Evolutionary conservation across 1,140 invertebrate genomes (phyloP), one percentile per base, ranked within the genome.

Genomic region (Drosophila pruinosa): DNA sequence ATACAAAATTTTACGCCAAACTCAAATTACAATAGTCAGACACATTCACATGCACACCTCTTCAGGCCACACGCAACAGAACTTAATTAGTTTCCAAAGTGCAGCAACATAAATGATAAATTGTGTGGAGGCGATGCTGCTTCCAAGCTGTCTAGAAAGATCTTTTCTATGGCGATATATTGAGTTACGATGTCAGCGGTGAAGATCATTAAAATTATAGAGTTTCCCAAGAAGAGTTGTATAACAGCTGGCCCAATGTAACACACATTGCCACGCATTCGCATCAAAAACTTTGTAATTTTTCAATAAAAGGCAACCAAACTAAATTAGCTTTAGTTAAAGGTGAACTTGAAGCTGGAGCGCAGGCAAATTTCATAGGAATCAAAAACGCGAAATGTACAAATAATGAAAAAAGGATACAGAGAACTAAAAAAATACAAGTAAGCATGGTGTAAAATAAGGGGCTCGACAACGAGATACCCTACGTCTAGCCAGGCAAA

Each of bases 311-410:
- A 63, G 19, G 19, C 39, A 14, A 65, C 45, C 71, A 71, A 88
- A 88, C 78, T 76, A 88, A 88, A 88, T 88, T 88, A 88, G 82
- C 81, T 78, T 57, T 36, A 61, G 53, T 45, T 74, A 43, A n/a
- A 73, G 67, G 4, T 48, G 24, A 5, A 17, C 12, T 14, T 28
- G 38, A 39, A 48, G 43, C 31, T 34, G 28, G 38, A 50, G 39
- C 56, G 65, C 72, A 88, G 78, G 82, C 82, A 88, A 88, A 88
- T 88, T 88, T 88, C 82, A 82, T 78, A 82, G 82, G 82, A 88
- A 88, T 88, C 75, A 89, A 88, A 81, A 82, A 65, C 59, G 39
- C 54, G 2, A 73, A 75, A 74, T 71, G 77, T 75, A 65, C 70
- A 88, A 86, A 81, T 75, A 88, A 88, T 86, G 81, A 81, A 74